Conservation (phyloP, 2,888 invertebrate species). For the Lasioglossum malachurum region DNA sequence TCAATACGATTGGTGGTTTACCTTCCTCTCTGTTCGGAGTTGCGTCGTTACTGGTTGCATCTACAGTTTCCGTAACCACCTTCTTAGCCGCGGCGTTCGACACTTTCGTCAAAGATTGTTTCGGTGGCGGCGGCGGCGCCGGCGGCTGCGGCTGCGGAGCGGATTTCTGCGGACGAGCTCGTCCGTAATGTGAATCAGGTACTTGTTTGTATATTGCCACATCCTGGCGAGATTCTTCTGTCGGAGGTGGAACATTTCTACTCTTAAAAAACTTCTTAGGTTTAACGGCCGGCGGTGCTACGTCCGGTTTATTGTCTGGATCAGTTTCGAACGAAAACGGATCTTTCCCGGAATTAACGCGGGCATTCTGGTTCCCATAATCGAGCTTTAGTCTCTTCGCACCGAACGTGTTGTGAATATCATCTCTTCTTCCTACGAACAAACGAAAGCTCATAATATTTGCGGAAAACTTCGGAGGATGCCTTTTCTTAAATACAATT, state of each 20-base stretch:
- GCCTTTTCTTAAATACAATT: background rate
- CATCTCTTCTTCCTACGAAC: conserved; percentile 81
- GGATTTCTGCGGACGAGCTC: conserved; percentile 73
- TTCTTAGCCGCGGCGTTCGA: conserved; percentile 84
- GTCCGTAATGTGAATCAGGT: conserved; percentile 81
- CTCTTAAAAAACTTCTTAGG: conserved; percentile 97
- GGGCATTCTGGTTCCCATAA: conserved; percentile 81
- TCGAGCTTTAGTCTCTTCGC: conserved; percentile 82
- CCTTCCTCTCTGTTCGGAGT: conserved; percentile 77
- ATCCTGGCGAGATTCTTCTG: conserved; percentile 75
- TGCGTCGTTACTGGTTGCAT: conserved; percentile 69
- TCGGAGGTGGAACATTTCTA: conserved; percentile 88
- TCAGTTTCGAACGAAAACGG: conserved; percentile 84
- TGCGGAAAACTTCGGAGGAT: background rate
- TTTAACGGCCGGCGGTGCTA: conserved; percentile 87
- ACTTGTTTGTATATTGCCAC: conserved; percentile 81
- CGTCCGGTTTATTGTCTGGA: conserved; percentile 86
- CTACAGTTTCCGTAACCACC: conserved; percentile 70
- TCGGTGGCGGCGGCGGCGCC: background rate
- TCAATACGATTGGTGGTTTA: conserved; percentile 93
- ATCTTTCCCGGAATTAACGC: conserved; percentile 79
- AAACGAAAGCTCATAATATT: conserved; percentile 28
- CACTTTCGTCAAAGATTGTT: conserved; percentile 72
- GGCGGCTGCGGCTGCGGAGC: conserved; percentile 64
- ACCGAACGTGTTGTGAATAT: conserved; percentile 78